These are phyloP conservation scores for Drymodes brunneopygia DNA, from an alignment of 2,113 vertebrate genomes.

Conservation along the genomic window DNA sequence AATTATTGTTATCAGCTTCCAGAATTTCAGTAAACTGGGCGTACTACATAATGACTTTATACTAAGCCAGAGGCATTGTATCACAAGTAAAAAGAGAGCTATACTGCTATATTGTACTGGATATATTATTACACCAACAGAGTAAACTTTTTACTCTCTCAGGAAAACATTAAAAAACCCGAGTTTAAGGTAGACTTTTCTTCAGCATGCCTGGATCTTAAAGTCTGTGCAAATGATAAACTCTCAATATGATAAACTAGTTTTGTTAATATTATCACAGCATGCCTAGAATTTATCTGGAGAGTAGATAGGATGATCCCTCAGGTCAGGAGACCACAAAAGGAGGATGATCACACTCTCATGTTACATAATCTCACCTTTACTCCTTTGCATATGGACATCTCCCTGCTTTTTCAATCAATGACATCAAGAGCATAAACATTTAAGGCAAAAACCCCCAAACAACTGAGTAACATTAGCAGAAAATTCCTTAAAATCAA, in stretches of 20 bases:
- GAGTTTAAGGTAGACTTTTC: not conserved
- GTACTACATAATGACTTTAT: not conserved
- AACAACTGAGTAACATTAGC: not conserved
- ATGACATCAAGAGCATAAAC: not conserved
- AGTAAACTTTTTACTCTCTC: not conserved
- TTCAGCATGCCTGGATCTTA: not conserved
- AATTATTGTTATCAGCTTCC: conserved; percentile 34
- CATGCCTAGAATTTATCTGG: not conserved
- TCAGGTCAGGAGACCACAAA: not conserved
- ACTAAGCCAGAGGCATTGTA: not conserved
- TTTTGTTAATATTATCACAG: not conserved
- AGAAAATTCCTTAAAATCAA: not conserved
- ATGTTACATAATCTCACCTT: not conserved
- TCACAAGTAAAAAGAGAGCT: not conserved
- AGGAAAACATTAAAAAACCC: not conserved
- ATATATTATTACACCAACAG: not conserved
- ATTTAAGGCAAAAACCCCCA: not conserved
- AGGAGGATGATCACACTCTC: not conserved
- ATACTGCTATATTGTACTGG: not conserved
- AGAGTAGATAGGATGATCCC: not conserved
- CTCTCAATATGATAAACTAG: not conserved
- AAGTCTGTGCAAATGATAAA: not conserved
- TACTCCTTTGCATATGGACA: not conserved
- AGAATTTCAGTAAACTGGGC: conserved; percentile 6
- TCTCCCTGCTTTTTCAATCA: not conserved